Percentiles rank a stretch among this genome's conserved stretches.
These are phyloP conservation scores for Gymnoscopelus microlampas DNA, from an alignment of 2,797 vertebrate genomes.

Conservation along the genomic window DNA sequence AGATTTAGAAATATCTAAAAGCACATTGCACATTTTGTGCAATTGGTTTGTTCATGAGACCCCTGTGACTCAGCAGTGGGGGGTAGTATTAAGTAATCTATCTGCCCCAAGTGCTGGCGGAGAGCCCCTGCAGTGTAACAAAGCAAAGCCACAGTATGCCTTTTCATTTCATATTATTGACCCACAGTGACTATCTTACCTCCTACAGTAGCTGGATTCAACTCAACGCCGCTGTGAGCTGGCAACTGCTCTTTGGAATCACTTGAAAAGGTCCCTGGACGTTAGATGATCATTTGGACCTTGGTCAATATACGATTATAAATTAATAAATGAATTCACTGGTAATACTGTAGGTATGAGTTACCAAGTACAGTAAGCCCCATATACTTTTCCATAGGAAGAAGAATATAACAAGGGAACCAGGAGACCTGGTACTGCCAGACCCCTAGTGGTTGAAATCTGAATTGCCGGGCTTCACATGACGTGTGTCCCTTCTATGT, in stretches of 20 bases:
- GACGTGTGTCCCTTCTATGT: no score
- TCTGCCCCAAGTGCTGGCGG: slow-evolving; percentile 17
- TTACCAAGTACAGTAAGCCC: no score
- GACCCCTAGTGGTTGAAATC: no score
- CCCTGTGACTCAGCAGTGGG: slow-evolving; percentile 14
- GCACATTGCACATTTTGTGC: background rate
- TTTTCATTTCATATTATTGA: background rate
- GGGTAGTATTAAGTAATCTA: slow-evolving; percentile 40
- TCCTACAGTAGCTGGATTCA: slow-evolving; percentile 2
- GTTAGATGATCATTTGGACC: background rate
- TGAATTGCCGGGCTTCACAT: no score
- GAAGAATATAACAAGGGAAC: no score
- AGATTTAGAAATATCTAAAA: background rate
- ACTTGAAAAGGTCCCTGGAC: background rate
- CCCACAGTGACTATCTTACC: background rate
- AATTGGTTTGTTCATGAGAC: slow-evolving; percentile 27
- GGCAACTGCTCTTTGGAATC: background rate
- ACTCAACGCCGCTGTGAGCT: background rate
- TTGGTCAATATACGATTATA: background rate
- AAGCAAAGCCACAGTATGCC: slow-evolving; percentile 6
- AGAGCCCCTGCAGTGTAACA: background rate
- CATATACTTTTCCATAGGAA: no score
- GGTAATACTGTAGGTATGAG: no score
- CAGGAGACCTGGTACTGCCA: no score
- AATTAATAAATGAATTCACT: no score